Evolutionary conservation across 2,888 invertebrate genomes (phyloP), one percentile per base, ranked within the genome.

Genomic region (Pristionchus mayeri): DNA sequence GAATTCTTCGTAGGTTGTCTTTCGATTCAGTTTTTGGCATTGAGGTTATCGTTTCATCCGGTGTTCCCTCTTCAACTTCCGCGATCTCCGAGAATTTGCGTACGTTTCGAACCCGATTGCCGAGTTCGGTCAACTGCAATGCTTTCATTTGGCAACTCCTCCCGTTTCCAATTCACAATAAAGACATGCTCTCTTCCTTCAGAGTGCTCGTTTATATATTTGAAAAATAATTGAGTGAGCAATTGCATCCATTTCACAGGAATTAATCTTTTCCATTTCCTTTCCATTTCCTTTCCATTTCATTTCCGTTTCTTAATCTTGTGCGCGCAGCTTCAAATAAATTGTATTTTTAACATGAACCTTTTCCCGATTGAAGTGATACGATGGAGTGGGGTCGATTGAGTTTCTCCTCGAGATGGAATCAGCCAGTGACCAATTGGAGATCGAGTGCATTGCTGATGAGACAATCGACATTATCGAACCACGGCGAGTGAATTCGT

Each of bases 71-170:
- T 40, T 71, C 71, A n/a, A 71, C 71, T 40, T 71, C 71, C 13
- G 71, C 71, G 11, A 71, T 71, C 40, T 71, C 71, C 24, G 71
- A 71, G 40, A 71, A 71, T 40, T 71, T 71, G 6, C 71, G 37
- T 2, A 71, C 40, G 9, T 37, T 44, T 21, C 71, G 71, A 27
- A 71, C 71, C 4, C 71, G 71, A 37, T 71, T 44, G n/a, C 71
- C 71, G 3, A 71, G 40, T 30, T 71, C 71, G 44, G 71, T 71
- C n/a, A 71, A 11, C 71, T 71, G 67, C 4, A 67, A 67, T n/a
- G n/a, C n/a, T n/a, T n/a, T n/a, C n/a, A n/a, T n/a, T n/a, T n/a
- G n/a, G n/a, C n/a, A n/a, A n/a, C n/a, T n/a, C n/a, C n/a, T n/a
- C n/a, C n/a, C n/a, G n/a, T n/a, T n/a, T n/a, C n/a, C n/a, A n/a